These are phyloP conservation scores for Gonioctena quinquepunctata DNA, from an alignment of 1,140 invertebrate genomes.

Conservation along the genomic window DNA sequence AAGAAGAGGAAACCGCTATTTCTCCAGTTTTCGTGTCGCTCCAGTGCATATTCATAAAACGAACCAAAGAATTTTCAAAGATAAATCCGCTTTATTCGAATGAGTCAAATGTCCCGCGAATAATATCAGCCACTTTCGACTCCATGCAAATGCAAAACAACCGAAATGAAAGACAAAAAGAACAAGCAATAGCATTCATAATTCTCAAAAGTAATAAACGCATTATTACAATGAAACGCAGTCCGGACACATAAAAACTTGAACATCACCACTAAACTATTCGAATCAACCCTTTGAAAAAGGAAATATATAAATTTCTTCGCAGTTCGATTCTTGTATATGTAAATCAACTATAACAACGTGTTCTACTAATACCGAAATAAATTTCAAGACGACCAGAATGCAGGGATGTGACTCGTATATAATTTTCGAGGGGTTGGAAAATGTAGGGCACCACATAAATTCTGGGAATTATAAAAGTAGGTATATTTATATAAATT, in stretches of 20 bases:
- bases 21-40: too few relatives aligned
- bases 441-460: too few relatives aligned
- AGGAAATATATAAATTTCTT: constrained; percentile 32
- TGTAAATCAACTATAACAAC: constrained; percentile 26
- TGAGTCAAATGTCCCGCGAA: constrained; percentile 10
- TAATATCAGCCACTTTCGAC: constrained; percentile 1
- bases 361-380: constrained; percentile 25
- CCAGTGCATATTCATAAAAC: too few relatives aligned
- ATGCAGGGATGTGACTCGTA: not conserved
- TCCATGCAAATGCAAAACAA: constrained; percentile 9
- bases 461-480: too few relatives aligned
- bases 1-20: too few relatives aligned
- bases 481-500: too few relatives aligned
- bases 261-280: constrained; percentile 24
- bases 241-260: constrained; percentile 12
- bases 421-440: not conserved
- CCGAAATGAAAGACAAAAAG: constrained; percentile 11
- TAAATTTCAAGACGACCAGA: constrained; percentile 15
- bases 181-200: not conserved
- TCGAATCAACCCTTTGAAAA: constrained; percentile 25
- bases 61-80: not conserved
- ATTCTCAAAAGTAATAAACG: constrained; percentile 14
- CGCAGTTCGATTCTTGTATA: constrained; percentile 28
- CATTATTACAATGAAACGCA: constrained; percentile 14
- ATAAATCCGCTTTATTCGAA: not conserved